phyloP scores from a whole-genome alignment of 1,140 invertebrate genomes.

The Cheumatopsyche charites region DNA sequence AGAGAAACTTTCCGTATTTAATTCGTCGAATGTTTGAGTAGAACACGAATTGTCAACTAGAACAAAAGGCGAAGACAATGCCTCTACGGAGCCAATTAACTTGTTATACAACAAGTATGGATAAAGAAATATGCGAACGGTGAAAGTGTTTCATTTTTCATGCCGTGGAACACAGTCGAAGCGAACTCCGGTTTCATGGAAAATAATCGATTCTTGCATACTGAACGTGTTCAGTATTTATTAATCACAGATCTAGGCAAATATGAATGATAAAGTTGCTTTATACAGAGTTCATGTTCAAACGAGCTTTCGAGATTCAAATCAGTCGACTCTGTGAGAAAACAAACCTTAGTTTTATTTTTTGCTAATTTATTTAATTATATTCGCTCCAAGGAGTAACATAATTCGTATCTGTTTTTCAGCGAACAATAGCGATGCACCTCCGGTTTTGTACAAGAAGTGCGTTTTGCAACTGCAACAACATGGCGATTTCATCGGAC shows the following conservation, averaged over 20 bases:
- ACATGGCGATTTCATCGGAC: background rate
- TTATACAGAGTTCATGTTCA: no score
- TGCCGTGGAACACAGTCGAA: background rate
- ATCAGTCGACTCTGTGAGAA: no score
- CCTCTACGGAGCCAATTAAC: background rate
- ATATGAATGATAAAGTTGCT: no score
- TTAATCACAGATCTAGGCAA: no score
- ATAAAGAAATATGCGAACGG: conserved; percentile 10
- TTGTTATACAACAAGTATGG: conserved; percentile 18
- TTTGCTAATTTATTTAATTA: no score
- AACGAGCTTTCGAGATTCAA: no score
- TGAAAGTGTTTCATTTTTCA: conserved; percentile 18
- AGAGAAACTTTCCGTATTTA: conserved; percentile 2
- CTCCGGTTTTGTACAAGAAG: background rate
- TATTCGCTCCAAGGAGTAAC: no score
- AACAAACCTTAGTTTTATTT: no score
- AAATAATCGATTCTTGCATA: no score
- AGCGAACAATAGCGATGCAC: no score
- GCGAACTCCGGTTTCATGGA: background rate
- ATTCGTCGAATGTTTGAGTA: background rate
- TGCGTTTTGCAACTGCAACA: conserved; percentile 9
- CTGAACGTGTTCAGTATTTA: no score
- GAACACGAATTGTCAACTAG: background rate
- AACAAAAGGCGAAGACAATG: conserved; percentile 16
- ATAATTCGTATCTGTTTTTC: no score